Percentiles rank a stretch among this genome's conserved stretches.
phyloP scores from a whole-genome alignment of 2,888 invertebrate genomes.

The Pinctada fucata region DNA sequence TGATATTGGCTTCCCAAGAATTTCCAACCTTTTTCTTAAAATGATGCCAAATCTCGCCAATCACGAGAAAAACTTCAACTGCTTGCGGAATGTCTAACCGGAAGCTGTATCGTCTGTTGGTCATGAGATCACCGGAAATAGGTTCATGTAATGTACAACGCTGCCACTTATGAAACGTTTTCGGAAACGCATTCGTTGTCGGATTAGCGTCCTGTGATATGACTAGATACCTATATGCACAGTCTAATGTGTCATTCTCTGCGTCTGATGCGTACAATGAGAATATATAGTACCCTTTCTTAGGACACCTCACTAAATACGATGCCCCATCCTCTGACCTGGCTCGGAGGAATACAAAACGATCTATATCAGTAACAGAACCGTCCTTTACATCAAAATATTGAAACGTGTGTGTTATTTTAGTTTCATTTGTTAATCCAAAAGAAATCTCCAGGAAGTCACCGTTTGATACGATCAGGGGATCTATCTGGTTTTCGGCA shows the following conservation, averaged over 20 bases:
- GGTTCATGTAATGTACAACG: slow-evolving; percentile 73
- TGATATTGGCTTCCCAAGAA: slow-evolving; percentile 71
- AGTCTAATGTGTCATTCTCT: slow-evolving; percentile 63
- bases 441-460: slow-evolving; percentile 71
- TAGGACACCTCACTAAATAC: slow-evolving; percentile 73
- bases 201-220: slow-evolving; percentile 72
- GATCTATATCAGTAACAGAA: slow-evolving; percentile 67
- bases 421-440: slow-evolving; percentile 63
- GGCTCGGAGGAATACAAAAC: slow-evolving; percentile 71
- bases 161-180: slow-evolving; percentile 71
- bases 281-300: slow-evolving; percentile 74
- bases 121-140: slow-evolving; percentile 70
- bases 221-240: slow-evolving; percentile 71
- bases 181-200: slow-evolving; percentile 65
- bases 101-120: slow-evolving; percentile 70
- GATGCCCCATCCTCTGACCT: slow-evolving; percentile 69
- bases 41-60: slow-evolving; percentile 71
- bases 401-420: slow-evolving; percentile 72
- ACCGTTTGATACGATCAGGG: slow-evolving; percentile 66
- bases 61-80: slow-evolving; percentile 70
- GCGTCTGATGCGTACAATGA: slow-evolving; percentile 69
- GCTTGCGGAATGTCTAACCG: slow-evolving; percentile 71
- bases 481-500: slow-evolving; percentile 64
- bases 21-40: slow-evolving; percentile 65
- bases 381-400: slow-evolving; percentile 68